These are phyloP conservation scores for Drosophila planitibia DNA, from an alignment of 2,888 invertebrate genomes.

Conservation along the genomic window DNA sequence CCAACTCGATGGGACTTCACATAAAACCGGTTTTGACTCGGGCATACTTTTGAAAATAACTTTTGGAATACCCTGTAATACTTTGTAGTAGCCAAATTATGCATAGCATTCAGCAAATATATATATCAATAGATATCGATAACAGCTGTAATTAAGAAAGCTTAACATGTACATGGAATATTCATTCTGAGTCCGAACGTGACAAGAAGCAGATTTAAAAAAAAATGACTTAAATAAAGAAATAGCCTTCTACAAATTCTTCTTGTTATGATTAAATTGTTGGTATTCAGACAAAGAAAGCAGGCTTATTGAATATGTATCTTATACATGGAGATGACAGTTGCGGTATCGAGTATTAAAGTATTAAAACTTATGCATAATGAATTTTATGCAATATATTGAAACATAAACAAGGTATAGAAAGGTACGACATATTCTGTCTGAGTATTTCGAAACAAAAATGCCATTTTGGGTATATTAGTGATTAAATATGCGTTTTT, in stretches of 20 bases:
- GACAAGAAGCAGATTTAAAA: too few relatives aligned
- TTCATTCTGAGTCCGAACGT: too few relatives aligned
- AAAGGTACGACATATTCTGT: neutral
- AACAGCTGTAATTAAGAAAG: neutral
- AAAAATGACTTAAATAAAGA: too few relatives aligned
- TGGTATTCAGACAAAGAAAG: too few relatives aligned
- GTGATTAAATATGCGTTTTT: neutral
- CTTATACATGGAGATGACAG: too few relatives aligned
- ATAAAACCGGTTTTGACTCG: neutral
- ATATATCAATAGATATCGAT: neutral
- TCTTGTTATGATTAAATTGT: too few relatives aligned
- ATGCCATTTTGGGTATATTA: neutral
- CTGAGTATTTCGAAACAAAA: neutral
- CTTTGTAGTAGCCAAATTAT: neutral
- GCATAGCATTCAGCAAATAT: neutral
- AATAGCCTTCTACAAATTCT: too few relatives aligned
- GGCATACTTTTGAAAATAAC: neutral
- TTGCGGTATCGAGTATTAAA: too few relatives aligned
- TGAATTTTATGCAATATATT: too few relatives aligned
- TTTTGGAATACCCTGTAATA: constrained; percentile 9
- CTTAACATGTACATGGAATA: neutral
- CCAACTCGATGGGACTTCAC: constrained; percentile 4
- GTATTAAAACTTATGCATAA: too few relatives aligned
- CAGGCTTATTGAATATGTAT: too few relatives aligned
- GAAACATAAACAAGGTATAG: too few relatives aligned